Base-by-base conservation (phyloP, 2,113 vertebrate species). In the Myodes glareolus region DNA sequence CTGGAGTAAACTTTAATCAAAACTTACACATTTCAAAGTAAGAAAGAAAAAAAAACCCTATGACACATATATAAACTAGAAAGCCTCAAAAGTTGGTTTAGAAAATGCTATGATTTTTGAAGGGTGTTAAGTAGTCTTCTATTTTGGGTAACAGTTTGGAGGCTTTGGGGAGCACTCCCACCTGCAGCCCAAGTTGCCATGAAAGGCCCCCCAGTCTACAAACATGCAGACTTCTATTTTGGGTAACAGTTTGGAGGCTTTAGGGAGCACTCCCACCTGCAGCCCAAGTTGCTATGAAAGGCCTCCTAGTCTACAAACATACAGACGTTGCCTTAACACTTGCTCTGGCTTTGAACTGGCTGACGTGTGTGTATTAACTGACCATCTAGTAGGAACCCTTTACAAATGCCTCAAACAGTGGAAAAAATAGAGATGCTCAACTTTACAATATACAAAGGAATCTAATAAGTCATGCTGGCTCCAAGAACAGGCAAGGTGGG, bases 1-100 rank as follows among this genome's bases (percentile, higher is more conserved):
- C 27, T 97, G 84, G 97, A 98, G 93, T 63, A 92, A 97, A 97
- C 90, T 97, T 98, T 98, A 98, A 98, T 95, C 97, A 98, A 98
- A 98, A 96, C 90, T 98, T 95, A 96, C 85, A 97, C 76, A 98
- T 97, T 97, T 96, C 95, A 97, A 96, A 92, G 87, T 91, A 97
- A 98, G 39, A 88, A 52, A 55, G 5, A 95, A 96, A 93, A 97
- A 55, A 55, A 39, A 39, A 84, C 68, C 36, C 81, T 73, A 72
- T 76, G 78, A 93, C 75, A 88, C 91, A 97, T 82, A 91, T 94
- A 97, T 89, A 95, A 98, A 98, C 90, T 84, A 92, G 45, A 97
- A 95, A 98, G 97, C 97, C 98, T 98, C 50, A 80, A 65, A n/a
- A 58, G 91, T 97, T 47, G 97, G 65, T 93, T 84, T 97, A 96